Percentiles rank a stretch among this genome's conserved stretches.
phyloP scores from a whole-genome alignment of 2,888 invertebrate genomes.

The Tetropium fuscum region DNA sequence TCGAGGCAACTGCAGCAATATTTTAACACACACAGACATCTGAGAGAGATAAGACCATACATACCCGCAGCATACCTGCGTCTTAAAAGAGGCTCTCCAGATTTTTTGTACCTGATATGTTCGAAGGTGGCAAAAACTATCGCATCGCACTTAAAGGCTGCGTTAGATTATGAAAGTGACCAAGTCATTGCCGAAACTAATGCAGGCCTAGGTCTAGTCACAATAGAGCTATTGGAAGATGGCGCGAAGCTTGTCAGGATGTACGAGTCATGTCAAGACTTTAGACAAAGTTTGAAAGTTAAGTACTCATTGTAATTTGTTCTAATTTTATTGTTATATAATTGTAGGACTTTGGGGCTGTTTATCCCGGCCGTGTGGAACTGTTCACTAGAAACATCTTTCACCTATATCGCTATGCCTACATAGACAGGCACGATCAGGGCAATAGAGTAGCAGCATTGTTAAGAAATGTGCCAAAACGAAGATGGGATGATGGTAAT shows the following conservation, averaged over 20 bases:
- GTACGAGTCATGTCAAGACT: slow-evolving; percentile 71
- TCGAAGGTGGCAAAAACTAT: slow-evolving; percentile 48
- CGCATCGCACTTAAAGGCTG: slow-evolving; percentile 44
- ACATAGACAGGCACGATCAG: slow-evolving; percentile 71
- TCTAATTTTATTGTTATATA: slow-evolving; percentile 14
- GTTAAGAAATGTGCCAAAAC: slow-evolving; percentile 68
- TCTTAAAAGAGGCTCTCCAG: slow-evolving; percentile 35
- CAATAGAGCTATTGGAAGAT: slow-evolving; percentile 69
- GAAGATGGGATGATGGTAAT: slow-evolving; percentile 66
- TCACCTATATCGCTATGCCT: slow-evolving; percentile 70
- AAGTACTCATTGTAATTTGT: not conserved
- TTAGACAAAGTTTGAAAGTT: slow-evolving; percentile 67
- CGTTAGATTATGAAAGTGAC: slow-evolving; percentile 40
- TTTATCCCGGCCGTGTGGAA: slow-evolving; percentile 53
- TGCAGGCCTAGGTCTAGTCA: slow-evolving; percentile 77
- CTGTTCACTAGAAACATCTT: slow-evolving; percentile 71
- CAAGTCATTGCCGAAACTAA: slow-evolving; percentile 74
- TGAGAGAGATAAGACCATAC: slow-evolving; percentile 29
- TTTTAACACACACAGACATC: slow-evolving; percentile 34
- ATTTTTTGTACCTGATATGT: slow-evolving; percentile 53
- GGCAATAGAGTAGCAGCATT: slow-evolving; percentile 69
- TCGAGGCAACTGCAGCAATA: slow-evolving; percentile 22
- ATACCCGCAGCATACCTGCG: slow-evolving; percentile 43
- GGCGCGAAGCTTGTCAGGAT: slow-evolving; percentile 69
- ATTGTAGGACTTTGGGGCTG: slow-evolving; percentile 40